phyloP scores from a whole-genome alignment of 37 sponge, comb jelly and placozoan genomes.

The Halisarca cf. caerulea region DNA sequence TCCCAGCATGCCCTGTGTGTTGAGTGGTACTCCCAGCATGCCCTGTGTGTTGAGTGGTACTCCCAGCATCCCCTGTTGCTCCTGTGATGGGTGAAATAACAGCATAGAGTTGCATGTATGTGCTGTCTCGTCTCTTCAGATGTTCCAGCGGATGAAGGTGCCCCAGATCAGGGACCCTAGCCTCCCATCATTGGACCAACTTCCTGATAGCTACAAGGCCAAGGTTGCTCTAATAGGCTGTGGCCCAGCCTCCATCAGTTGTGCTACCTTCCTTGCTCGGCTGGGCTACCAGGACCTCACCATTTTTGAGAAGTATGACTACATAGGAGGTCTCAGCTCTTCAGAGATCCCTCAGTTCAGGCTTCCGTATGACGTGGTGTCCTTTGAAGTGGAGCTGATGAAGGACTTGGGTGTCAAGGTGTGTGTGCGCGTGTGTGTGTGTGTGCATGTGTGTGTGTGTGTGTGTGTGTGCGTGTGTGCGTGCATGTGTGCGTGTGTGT shows the following conservation, averaged over 20 bases:
- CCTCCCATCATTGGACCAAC: conserved; percentile 56
- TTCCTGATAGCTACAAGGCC: conserved; percentile 94
- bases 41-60: too few relatives aligned
- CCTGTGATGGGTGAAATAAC: too few relatives aligned
- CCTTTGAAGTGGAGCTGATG: conserved; percentile 96
- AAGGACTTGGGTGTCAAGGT: conserved; percentile 95
- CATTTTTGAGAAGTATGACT: conserved; percentile 87
- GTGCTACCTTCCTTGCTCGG: conserved; percentile 94
- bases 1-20: too few relatives aligned
- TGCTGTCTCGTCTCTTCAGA: conserved; percentile 30
- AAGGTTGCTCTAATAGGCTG: conserved; percentile 91
- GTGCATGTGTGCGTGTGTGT: too few relatives aligned
- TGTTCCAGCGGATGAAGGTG: conserved; percentile 87
- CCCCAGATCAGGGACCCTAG: conserved; percentile 93
- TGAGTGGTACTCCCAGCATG: too few relatives aligned
- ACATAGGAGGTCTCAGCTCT: conserved; percentile 93
- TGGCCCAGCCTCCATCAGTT: conserved; percentile 98
- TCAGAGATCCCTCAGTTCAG: conserved; percentile 97
- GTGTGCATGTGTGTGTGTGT: too few relatives aligned
- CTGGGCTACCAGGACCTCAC: conserved; percentile 90
- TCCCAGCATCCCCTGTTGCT: too few relatives aligned
- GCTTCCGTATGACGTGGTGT: conserved; percentile 91
- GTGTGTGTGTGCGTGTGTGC: too few relatives aligned
- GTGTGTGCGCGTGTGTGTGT: not conserved
- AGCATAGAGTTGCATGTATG: too few relatives aligned